phyloP scores from a whole-genome alignment of 2,113 vertebrate genomes.

The Mirounga angustirostris region DNA sequence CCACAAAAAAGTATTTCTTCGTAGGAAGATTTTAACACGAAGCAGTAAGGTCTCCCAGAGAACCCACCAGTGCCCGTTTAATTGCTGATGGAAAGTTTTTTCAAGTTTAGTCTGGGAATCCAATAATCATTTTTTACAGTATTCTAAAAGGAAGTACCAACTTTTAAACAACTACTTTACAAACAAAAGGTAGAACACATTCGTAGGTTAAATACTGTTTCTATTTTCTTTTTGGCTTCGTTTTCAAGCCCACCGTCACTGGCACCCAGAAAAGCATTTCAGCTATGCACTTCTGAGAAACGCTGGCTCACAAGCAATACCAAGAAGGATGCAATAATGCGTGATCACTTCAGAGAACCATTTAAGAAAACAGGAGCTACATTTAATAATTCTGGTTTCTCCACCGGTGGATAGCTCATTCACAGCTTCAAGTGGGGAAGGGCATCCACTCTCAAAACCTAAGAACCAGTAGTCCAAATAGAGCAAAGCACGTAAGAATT shows the following conservation, averaged over 20 bases:
- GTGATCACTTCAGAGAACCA: background rate
- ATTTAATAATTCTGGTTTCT: background rate
- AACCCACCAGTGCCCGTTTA: background rate
- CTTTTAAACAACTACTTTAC: conserved; percentile 29
- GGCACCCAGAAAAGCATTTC: background rate
- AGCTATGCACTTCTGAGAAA: background rate
- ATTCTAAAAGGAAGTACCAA: conserved; percentile 26
- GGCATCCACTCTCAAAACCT: background rate
- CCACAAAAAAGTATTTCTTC: background rate
- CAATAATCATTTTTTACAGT: background rate
- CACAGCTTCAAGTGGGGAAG: background rate
- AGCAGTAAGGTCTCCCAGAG: background rate
- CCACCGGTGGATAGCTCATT: background rate
- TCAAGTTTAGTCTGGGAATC: background rate
- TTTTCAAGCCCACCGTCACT: background rate
- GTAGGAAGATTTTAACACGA: background rate
- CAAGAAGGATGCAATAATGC: background rate
- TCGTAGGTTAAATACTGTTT: background rate
- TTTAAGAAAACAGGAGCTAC: background rate
- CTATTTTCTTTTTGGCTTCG: background rate
- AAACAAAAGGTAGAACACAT: background rate
- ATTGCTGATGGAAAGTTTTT: background rate
- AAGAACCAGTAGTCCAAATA: background rate
- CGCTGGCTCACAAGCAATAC: background rate
- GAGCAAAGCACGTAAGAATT: background rate